Conservation (phyloP, 2,113 vertebrate species). For the Sitta europaea region DNA sequence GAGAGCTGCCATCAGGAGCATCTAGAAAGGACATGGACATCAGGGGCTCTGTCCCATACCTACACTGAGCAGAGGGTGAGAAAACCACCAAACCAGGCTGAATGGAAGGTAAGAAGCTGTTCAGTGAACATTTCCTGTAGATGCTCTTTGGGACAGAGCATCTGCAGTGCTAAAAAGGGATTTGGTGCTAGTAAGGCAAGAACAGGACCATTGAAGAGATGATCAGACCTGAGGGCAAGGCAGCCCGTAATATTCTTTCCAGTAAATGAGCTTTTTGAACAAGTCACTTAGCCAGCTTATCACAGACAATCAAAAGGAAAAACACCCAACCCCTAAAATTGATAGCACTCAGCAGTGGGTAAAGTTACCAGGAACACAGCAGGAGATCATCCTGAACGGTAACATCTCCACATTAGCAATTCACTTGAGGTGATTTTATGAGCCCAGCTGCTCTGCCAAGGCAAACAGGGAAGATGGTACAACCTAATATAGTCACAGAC, state of each 20-base stretch:
- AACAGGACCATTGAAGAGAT: background rate
- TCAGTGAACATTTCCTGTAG: background rate
- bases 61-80: background rate
- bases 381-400: background rate
- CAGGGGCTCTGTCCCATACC: background rate
- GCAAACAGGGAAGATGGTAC: background rate
- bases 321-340: fast-evolving
- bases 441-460: background rate
- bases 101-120: background rate
- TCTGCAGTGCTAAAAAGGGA: background rate
- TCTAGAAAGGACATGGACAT: background rate
- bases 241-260: background rate
- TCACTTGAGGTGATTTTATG: background rate
- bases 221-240: background rate
- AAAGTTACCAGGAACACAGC: background rate
- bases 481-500: background rate
- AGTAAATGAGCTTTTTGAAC: background rate
- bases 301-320: background rate
- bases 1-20: fast-evolving
- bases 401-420: background rate
- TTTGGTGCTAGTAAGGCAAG: background rate
- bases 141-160: background rate
- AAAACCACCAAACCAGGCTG: background rate
- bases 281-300: background rate
- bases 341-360: background rate